Evolutionary conservation across 2,113 vertebrate species (phyloP).

Genomic region (Synodontis membranacea): DNA sequence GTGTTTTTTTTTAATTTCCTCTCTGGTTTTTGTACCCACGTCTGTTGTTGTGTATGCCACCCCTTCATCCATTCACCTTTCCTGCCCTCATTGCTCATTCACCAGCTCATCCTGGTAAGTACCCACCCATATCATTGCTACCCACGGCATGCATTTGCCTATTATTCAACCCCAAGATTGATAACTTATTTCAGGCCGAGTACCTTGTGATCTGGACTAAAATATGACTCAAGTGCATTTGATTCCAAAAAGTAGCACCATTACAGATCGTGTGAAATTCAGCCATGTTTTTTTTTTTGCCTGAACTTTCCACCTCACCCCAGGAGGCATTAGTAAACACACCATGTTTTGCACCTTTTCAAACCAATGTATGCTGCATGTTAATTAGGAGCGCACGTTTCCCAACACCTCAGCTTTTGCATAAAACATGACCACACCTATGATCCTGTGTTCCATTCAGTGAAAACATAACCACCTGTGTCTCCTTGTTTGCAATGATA

Average conservation of each 20-base stretch:
- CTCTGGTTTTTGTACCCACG: slow-evolving; percentile 53
- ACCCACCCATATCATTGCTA: slow-evolving; percentile 96
- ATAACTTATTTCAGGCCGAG: not conserved
- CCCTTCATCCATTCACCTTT: slow-evolving; percentile 49
- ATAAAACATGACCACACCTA: slow-evolving; percentile 37
- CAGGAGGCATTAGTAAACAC: slow-evolving; percentile 38
- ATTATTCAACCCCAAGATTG: not conserved
- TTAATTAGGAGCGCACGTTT: slow-evolving; percentile 25
- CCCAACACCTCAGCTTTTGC: slow-evolving; percentile 30
- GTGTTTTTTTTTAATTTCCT: slow-evolving; percentile 76
- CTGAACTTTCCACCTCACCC: slow-evolving; percentile 34
- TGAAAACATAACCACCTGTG: not conserved
- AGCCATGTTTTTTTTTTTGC: not conserved
- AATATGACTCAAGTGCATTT: slow-evolving; percentile 1
- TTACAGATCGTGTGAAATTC: not conserved
- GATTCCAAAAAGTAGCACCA: not conserved
- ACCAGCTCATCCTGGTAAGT: slow-evolving; percentile 99
- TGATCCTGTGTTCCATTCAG: not conserved
- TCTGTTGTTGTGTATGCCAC: slow-evolving; percentile 60
- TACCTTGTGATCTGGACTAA: not conserved
- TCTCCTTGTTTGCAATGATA: slow-evolving; percentile 23
- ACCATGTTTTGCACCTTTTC: slow-evolving; percentile 32
- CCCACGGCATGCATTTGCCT: slow-evolving; percentile 77
- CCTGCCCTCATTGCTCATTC: slow-evolving; percentile 87
- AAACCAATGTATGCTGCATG: slow-evolving; percentile 11